Base-by-base conservation (phyloP, 1,140 invertebrate genomes). In the Diabrotica virgifera region DNA sequence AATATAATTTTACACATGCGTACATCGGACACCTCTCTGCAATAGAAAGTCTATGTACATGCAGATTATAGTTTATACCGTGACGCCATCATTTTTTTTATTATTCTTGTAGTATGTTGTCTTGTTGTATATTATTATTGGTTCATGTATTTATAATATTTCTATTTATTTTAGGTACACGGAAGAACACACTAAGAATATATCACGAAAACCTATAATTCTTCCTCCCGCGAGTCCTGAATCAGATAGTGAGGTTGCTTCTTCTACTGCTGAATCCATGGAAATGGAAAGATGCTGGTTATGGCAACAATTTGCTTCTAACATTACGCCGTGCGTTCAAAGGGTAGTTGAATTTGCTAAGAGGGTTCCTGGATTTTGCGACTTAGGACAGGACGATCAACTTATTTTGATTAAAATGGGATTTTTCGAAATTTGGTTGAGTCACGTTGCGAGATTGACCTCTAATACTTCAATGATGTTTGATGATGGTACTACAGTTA, bases 391-490 rank as follows among this genome's bases (percentile, higher is more conserved):
- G 81, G 94, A 96, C 73, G 94, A 96, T 81, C 95, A 97, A 80
- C 83, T 97, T 59, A 95, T 96, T 70, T 85, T 97, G 51, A 95
- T 97, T 72, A 97, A 98, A 83, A 86, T 93, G 72, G 95, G 95
- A 40, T 98, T 98, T 83, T 96, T 98, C 79, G 96, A 98, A 82
- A 88, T 98, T 57, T 98, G 96, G 96, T 82, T 97, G 61, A 89
- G 91, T 57, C 89, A 96, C 70, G 90, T 94, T 59, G 85, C 93
- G 0, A 86, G 90, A 58, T 86, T 96, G 79, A 90, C 94, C n/a
- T 85, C 86, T 5, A 89, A 94, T 63, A 84, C 87, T 63, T 87
- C 87, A 59, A 83, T 98, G 74, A 92, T 94, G n/a, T 96, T 98
- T 80, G 90, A 93, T 67, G 95, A 98, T 75, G 96, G 96, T 24